Conservation (phyloP, 1,140 invertebrate genomes). For the Epicauta chinensis region DNA sequence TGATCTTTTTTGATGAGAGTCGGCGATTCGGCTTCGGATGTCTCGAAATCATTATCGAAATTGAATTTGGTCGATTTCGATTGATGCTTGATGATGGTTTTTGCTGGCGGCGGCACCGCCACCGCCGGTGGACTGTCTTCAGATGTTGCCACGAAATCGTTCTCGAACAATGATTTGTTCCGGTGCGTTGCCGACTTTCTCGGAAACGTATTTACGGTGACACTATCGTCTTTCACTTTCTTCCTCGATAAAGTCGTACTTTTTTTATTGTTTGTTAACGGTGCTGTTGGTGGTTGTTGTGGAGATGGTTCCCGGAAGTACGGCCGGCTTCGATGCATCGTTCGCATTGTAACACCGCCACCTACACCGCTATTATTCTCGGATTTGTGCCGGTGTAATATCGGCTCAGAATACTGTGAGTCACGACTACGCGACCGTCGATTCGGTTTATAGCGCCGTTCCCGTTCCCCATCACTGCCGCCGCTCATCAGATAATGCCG, state of each 20-base stretch:
- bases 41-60: slow-evolving; percentile 35
- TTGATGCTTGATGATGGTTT: too few species aligned
- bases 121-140: slow-evolving; percentile 34
- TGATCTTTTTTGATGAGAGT: slow-evolving; percentile 11
- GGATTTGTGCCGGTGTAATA: slow-evolving; percentile 32
- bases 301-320: slow-evolving; percentile 30
- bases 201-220: slow-evolving; percentile 27
- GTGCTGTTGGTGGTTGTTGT: slow-evolving; percentile 17
- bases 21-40: slow-evolving; percentile 29
- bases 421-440: slow-evolving; percentile 39
- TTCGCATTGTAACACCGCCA: slow-evolving; percentile 2
- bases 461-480: slow-evolving; percentile 40
- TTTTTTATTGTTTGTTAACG: slow-evolving; percentile 24
- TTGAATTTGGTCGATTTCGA: slow-evolving; percentile 27
- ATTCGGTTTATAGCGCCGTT: slow-evolving; percentile 34
- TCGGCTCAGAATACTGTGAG: slow-evolving; percentile 37
- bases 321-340: slow-evolving; percentile 21
- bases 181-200: slow-evolving; percentile 30
- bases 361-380: slow-evolving; percentile 20
- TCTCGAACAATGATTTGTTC: slow-evolving; percentile 59
- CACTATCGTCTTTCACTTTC: too few species aligned
- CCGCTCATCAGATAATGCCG: slow-evolving; percentile 41
- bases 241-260: slow-evolving; percentile 19
- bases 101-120: not conserved
- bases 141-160: slow-evolving; percentile 52